Conservation (phyloP, 2,797 vertebrate species). For the Scomberomorus guttatus region DNA sequence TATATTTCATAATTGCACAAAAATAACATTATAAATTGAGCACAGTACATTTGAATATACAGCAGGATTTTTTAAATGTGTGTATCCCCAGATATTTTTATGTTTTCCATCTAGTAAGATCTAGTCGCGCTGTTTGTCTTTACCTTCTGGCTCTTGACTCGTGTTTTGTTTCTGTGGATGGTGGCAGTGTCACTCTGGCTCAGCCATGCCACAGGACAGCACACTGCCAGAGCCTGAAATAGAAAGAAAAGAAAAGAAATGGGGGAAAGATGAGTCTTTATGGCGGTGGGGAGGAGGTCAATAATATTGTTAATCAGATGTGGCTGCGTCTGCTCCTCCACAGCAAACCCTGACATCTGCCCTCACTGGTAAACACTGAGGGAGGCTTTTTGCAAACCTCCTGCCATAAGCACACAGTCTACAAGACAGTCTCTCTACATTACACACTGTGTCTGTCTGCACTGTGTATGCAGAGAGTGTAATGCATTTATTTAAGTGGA, state of each 20-base stretch:
- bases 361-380: slow-evolving; percentile 75
- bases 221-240: slow-evolving; percentile 67
- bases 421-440: slow-evolving; percentile 52
- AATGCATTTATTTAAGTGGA: slow-evolving; percentile 51
- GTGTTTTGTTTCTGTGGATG: slow-evolving; percentile 78
- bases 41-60: slow-evolving; percentile 32
- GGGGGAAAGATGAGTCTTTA: slow-evolving; percentile 48
- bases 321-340: slow-evolving; percentile 84
- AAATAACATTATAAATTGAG: slow-evolving; percentile 46
- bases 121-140: slow-evolving; percentile 53
- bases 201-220: slow-evolving; percentile 76
- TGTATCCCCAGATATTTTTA: slow-evolving; percentile 28
- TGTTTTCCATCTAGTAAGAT: slow-evolving; percentile 30
- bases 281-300: slow-evolving; percentile 75
- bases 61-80: neutral
- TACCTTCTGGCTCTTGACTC: slow-evolving; percentile 75
- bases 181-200: slow-evolving; percentile 79
- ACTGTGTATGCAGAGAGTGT: slow-evolving; percentile 31
- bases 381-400: slow-evolving; percentile 74
- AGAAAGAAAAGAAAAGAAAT: slow-evolving; percentile 57
- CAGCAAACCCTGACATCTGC: slow-evolving; percentile 80
- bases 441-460: slow-evolving; percentile 40
- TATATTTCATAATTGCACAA: slow-evolving; percentile 62
- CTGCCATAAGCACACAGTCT: slow-evolving; percentile 66
- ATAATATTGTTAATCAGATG: slow-evolving; percentile 88